Evolutionary conservation across 2,113 vertebrate genomes (phyloP).

Genomic region (Boleophthalmus pectinirostris): DNA sequence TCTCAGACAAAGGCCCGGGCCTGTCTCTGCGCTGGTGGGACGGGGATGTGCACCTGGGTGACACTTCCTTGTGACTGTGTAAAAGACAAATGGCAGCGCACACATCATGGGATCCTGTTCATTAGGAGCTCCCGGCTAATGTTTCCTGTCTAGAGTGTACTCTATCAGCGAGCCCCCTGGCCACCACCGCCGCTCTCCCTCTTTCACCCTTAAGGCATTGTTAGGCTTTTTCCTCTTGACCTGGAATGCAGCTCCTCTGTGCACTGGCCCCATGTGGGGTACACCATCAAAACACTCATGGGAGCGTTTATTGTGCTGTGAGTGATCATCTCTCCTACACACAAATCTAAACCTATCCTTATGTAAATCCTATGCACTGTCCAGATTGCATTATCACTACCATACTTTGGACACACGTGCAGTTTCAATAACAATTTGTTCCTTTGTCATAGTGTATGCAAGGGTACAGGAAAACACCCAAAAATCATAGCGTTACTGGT

Average conservation of each 20-base stretch:
- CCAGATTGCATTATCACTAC: background rate
- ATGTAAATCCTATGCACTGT: background rate
- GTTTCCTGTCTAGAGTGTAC: slow-evolving; percentile 40
- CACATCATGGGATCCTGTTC: slow-evolving; percentile 39
- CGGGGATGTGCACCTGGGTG: slow-evolving; percentile 12
- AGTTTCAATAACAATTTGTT: no score
- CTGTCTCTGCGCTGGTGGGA: background rate
- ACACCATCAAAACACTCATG: slow-evolving; percentile 3
- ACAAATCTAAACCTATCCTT: background rate
- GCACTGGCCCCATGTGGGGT: slow-evolving; percentile 36
- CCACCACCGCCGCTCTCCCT: slow-evolving; percentile 40
- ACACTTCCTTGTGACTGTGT: slow-evolving; percentile 11
- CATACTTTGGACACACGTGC: background rate
- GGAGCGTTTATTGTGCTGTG: background rate
- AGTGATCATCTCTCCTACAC: background rate
- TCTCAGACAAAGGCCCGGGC: slow-evolving; percentile 13
- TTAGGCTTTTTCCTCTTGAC: slow-evolving; percentile 47
- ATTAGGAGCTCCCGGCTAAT: slow-evolving; percentile 48
- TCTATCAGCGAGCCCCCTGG: slow-evolving; percentile 45
- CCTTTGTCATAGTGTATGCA: no score
- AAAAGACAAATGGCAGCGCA: slow-evolving; percentile 44
- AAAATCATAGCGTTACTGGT: no score
- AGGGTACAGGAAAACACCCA: no score
- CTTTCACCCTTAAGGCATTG: slow-evolving; percentile 55
- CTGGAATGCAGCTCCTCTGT: slow-evolving; percentile 33